Conservation (phyloP, 2,888 invertebrate genomes). For the Philaethria dido region DNA sequence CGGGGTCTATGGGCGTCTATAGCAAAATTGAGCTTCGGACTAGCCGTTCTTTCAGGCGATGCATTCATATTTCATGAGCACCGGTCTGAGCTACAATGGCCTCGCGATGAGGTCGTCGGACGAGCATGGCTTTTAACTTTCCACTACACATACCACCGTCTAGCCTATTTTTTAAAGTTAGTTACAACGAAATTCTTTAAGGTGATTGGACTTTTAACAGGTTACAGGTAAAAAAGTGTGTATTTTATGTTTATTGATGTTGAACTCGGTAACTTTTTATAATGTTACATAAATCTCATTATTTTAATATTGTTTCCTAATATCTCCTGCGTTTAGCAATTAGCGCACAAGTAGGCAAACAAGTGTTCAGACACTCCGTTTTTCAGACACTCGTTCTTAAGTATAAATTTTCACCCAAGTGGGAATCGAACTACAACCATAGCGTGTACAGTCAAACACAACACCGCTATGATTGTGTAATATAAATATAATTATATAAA, state of each 20-base stretch:
- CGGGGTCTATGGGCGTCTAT: conserved; percentile 48
- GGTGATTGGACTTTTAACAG: conserved; percentile 18
- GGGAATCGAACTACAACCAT: no score
- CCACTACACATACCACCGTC: conserved; percentile 43
- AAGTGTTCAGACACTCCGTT: no score
- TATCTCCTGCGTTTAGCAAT: no score
- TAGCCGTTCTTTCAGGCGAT: conserved; percentile 70
- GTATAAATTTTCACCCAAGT: no score
- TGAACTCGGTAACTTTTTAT: background rate
- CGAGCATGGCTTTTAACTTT: conserved; percentile 61
- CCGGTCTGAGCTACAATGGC: conserved; percentile 72
- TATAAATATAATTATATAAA: no score
- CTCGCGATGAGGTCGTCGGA: conserved; percentile 78
- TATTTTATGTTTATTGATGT: background rate
- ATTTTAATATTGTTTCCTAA: no score
- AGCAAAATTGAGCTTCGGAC: conserved; percentile 47
- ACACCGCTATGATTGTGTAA: no score
- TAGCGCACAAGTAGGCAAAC: no score
- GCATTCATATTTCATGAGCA: conserved; percentile 80
- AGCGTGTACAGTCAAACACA: no score
- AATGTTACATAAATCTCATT: background rate
- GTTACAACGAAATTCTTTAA: conserved; percentile 26
- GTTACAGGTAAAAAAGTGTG: background rate
- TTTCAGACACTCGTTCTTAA: no score
- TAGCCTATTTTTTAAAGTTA: conserved; percentile 39